Conservation (phyloP, 2,797 vertebrate species). For the Chaetophractus vellerosus region DNA sequence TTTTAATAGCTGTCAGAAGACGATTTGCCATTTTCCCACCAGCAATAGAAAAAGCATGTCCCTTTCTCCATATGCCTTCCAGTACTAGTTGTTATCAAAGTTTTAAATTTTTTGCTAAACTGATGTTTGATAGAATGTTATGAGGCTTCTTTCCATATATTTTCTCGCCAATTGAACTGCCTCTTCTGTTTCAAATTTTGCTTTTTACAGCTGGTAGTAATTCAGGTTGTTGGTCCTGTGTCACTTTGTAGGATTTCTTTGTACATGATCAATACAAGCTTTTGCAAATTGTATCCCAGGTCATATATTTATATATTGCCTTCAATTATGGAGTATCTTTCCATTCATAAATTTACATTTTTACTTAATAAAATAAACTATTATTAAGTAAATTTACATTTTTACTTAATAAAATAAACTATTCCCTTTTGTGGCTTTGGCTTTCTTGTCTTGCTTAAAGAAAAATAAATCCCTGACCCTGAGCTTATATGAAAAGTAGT, state of each 20-base stretch:
- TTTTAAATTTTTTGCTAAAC: not conserved
- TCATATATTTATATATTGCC: not conserved
- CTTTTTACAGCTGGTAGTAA: not conserved
- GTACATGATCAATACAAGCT: not conserved
- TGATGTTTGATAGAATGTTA: not conserved
- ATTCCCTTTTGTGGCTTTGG: not conserved
- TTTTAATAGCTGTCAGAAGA: not conserved
- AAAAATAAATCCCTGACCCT: not conserved
- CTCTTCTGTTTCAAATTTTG: not conserved
- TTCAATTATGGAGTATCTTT: not conserved
- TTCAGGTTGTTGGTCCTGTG: not conserved
- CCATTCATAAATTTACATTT: not conserved
- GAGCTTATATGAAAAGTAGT: not conserved
- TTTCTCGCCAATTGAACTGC: not conserved
- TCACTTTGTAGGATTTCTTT: not conserved
- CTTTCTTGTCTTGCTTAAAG: not conserved
- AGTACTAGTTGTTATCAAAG: not conserved
- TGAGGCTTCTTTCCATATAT: not conserved
- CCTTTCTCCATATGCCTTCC: not conserved
- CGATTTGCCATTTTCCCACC: conserved; percentile 51
- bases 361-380: not conserved
- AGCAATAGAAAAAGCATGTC: not conserved
- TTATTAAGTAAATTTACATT: not conserved
- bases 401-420: not conserved
- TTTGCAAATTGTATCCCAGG: not conserved